Base-by-base conservation (phyloP, 1,140 invertebrate genomes). In the Zaprionus vittiger region DNA sequence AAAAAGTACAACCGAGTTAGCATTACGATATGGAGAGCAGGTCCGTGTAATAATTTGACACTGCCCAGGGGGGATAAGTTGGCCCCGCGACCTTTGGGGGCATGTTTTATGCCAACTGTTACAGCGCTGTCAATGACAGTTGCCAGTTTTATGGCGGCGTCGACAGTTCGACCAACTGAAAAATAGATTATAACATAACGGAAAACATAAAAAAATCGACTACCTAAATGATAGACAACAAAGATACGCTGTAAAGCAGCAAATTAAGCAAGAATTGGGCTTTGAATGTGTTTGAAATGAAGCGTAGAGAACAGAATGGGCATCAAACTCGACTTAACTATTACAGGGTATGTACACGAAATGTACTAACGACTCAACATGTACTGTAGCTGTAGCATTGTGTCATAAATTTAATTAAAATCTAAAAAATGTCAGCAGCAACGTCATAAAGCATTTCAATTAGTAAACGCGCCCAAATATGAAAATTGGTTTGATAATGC, bases 381-480 rank as follows among this genome's bases (percentile, higher is more conserved):
- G 41, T 47, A 47, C 41, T 47, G 41, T 1, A 9, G 47, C 28
- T 22, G 60, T 44, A 59, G 44, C 17, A 57, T 54, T 52, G 61
- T 81, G 79, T 82, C 79, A 85, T 80, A 83, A 81, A 85, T 85
- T 84, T 84, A 84, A 84, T 84, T 84, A 85, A 85, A 84, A 74
- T 78, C 75, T 76, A 71, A 79, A 85, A 84, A 84, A 81, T 85
- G 82, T 85, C 82, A 81, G 72, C 82, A 63, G 59, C 22, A 65
- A 63, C 66, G 74, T 86, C 71, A 62, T 55, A 81, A 72, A 81
- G 60, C 82, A 69, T 79, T 86, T 84, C 82, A 84, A 84, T 84
- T 84, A 85, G 81, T 52, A 12, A 20, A 59, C 68, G 73, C 52
- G 54, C 55, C 61, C 49, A 56, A 57, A 73, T 56, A 56, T 54